Evolutionary conservation across 2,797 vertebrate species (phyloP).

Genomic region (Crocodylus rhombifer): DNA sequence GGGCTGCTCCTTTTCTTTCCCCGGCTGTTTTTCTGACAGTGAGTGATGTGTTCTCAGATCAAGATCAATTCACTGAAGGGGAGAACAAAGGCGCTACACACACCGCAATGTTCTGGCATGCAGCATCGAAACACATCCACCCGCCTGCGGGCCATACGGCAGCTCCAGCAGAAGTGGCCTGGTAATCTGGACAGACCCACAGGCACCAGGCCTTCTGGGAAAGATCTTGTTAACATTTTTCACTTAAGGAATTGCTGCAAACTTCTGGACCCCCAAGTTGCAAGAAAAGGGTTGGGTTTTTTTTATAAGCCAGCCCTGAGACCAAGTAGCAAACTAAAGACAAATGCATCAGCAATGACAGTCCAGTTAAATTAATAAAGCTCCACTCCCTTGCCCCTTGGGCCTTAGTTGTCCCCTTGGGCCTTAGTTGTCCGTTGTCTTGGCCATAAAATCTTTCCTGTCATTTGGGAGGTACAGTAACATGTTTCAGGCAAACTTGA

Average conservation of each 20-base stretch:
- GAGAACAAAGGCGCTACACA: slow-evolving; percentile 54
- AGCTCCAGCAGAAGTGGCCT: slow-evolving; percentile 18
- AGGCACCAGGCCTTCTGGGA: neutral
- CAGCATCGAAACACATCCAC: neutral
- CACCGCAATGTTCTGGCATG: neutral
- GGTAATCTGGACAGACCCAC: neutral
- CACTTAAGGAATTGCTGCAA: neutral
- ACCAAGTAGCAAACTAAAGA: neutral
- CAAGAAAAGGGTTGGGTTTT: neutral
- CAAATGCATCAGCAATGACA: neutral
- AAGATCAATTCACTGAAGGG: slow-evolving; percentile 42
- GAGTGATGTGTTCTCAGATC: slow-evolving; percentile 63
- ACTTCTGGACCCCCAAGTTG: neutral
- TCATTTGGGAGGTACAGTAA: neutral
- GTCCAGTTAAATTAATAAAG: neutral
- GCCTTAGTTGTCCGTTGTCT: neutral
- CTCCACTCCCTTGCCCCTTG: too few relatives aligned
- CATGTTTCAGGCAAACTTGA: neutral
- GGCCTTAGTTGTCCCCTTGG: too few relatives aligned
- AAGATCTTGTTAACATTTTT: neutral
- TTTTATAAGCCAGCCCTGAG: neutral
- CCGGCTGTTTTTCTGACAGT: slow-evolving; percentile 50
- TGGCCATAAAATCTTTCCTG: neutral
- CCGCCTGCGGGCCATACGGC: slow-evolving; percentile 38
- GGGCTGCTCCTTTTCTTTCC: slow-evolving; percentile 60